Percentiles rank a stretch among this genome's conserved stretches.
Evolutionary conservation across 2,888 invertebrate species (phyloP).

Genomic region (Pinctada fucata): DNA sequence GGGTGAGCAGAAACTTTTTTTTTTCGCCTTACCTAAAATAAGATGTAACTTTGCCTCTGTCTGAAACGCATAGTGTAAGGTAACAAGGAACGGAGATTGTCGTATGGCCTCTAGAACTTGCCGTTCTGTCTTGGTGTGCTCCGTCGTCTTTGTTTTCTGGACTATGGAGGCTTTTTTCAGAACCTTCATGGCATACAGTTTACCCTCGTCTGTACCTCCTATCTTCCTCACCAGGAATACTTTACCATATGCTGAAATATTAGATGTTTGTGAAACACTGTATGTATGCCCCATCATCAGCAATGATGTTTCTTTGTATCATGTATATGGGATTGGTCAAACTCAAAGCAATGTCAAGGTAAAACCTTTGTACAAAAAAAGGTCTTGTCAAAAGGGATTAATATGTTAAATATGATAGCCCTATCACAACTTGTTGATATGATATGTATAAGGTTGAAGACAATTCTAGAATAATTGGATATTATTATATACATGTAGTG

Average conservation of each 20-base stretch:
- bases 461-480: too few relatives aligned
- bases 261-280: background rate
- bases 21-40: conserved; percentile 88
- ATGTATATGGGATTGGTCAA: too few relatives aligned
- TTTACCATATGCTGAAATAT: conserved; percentile 81
- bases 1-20: too few relatives aligned
- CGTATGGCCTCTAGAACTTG: conserved; percentile 97
- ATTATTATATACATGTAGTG: too few relatives aligned
- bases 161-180: conserved; percentile 96
- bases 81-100: conserved; percentile 96
- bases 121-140: conserved; percentile 97
- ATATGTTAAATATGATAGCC: too few relatives aligned
- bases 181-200: conserved; percentile 98
- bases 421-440: too few relatives aligned
- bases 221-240: conserved; percentile 95
- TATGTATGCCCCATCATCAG: too few relatives aligned
- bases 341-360: too few relatives aligned
- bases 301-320: too few relatives aligned
- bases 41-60: conserved; percentile 97
- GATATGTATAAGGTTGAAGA: too few relatives aligned
- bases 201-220: conserved; percentile 88
- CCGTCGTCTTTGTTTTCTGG: conserved; percentile 81
- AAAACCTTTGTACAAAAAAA: too few relatives aligned
- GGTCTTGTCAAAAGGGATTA: too few relatives aligned
- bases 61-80: conserved; percentile 98